Evolutionary conservation across 2,888 invertebrate genomes (phyloP).

Genomic region (Hemistola chrysoprasaria): DNA sequence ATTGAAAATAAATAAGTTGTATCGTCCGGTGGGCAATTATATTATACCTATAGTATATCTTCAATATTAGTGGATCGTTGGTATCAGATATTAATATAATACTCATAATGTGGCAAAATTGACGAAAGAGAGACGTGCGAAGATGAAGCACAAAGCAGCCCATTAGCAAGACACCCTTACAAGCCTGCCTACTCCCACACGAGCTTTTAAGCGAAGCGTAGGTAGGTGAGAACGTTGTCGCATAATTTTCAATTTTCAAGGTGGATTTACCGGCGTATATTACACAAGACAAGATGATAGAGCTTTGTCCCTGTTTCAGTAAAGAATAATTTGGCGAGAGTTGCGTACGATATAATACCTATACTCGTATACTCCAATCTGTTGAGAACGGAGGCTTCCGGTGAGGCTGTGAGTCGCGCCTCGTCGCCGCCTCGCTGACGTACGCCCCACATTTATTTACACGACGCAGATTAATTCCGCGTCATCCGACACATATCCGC

Average conservation of each 20-base stretch:
- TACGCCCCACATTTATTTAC: slow-evolving; percentile 72
- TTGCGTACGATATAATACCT: slow-evolving; percentile 32
- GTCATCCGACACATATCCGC: slow-evolving; percentile 63
- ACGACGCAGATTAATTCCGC: slow-evolving; percentile 71
- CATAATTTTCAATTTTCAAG: slow-evolving; percentile 48
- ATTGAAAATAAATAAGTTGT: no score
- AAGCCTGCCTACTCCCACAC: neutral
- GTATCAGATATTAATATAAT: no score
- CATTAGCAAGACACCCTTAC: slow-evolving; percentile 2
- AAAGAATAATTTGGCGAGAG: slow-evolving; percentile 55
- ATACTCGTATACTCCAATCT: slow-evolving; percentile 42
- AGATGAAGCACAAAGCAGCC: slow-evolving; percentile 2
- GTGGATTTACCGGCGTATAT: slow-evolving; percentile 45
- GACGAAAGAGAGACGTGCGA: slow-evolving; percentile 1
- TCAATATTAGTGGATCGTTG: no score
- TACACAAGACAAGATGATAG: slow-evolving; percentile 38
- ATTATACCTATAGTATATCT: no score
- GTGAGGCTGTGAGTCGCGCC: slow-evolving; percentile 36
- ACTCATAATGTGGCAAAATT: neutral
- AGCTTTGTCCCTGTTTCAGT: slow-evolving; percentile 47
- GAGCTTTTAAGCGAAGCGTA: slow-evolving; percentile 1
- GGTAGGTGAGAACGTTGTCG: slow-evolving; percentile 15
- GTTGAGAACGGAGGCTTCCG: slow-evolving; percentile 46
- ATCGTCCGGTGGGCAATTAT: no score
- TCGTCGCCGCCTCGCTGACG: slow-evolving; percentile 49